Evolutionary conservation across 2,113 vertebrate genomes (phyloP), one percentile per base, ranked within the genome.

Genomic region (Neopipo cinnamomea): DNA sequence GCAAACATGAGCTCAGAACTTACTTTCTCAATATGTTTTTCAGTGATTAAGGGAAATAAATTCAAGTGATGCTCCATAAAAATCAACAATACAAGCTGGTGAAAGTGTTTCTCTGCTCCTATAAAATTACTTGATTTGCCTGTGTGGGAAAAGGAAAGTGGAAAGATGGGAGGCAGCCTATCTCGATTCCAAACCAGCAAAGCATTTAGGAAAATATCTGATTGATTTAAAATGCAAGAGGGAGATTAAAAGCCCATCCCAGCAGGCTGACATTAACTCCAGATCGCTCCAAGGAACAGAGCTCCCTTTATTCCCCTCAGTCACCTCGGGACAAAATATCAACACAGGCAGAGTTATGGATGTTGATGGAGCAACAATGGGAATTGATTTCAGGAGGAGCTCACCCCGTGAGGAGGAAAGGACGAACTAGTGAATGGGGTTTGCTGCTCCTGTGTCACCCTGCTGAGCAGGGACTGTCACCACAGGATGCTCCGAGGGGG

Each of bases 181-280:
- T 70, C 71, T 76, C 77, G 56, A 85, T 85, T 90, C 70, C 12
- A 24, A 93, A 70, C 35, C 65, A 61, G 83, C 11, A 94, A 80
- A 96, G 75, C 78, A 59, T 89, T 96, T 82, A 8, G 49, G 86
- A 93, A 84, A 91, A 91, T 25, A 94, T 47, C 68, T 53, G 67
- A 95, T 90, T 85, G 67, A 92, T 91, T 93, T 50, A 44, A 85
- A 96, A 93, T 72, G 91, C 65, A 96, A 59, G 39, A 78, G n/a
- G 66, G 71, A 93, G 63, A 91, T 94, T 30, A 89, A 91, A 77
- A 58, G 47, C 46, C 44, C 39, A 53, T 44, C 91, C 90, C 66
- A 61, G 46, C 68, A 93, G 50, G 35, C 37, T 67, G 83, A 73
- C 74, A 89, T 61, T 80, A 95, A 87, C 89, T 92, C 73, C 30